A percentile compares a stretch with the other conserved stretches of the same genome.
Evolutionary conservation across 1,140 invertebrate genomes (phyloP).

Genomic region (Phenacoccus solenopsis): DNA sequence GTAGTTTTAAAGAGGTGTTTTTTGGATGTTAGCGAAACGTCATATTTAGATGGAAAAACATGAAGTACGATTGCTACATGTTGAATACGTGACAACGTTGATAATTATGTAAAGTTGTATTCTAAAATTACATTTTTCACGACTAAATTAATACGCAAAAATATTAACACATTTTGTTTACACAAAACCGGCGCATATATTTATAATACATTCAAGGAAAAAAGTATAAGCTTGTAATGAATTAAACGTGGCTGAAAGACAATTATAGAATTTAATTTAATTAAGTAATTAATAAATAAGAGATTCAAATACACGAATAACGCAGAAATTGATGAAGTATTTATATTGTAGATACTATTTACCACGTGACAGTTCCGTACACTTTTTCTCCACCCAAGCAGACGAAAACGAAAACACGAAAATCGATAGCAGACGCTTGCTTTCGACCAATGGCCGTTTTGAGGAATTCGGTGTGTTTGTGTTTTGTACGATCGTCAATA

Average conservation of each 20-base stretch:
- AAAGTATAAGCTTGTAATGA: neutral
- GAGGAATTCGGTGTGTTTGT: too few relatives aligned
- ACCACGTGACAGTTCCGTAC: neutral
- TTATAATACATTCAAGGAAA: neutral
- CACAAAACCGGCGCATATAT: neutral
- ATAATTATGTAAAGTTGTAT: neutral
- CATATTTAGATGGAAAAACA: neutral
- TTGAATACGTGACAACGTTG: neutral
- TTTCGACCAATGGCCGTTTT: too few relatives aligned
- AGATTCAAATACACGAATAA: neutral
- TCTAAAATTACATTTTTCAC: neutral
- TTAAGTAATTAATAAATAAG: neutral
- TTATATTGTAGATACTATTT: neutral
- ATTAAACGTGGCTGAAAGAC: neutral
- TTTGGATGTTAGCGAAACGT: neutral
- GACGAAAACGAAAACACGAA: neutral
- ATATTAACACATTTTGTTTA: neutral
- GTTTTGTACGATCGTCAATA: too few relatives aligned
- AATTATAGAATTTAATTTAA: neutral
- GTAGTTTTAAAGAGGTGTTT: neutral
- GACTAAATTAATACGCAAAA: neutral
- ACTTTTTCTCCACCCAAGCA: neutral
- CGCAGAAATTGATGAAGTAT: neutral
- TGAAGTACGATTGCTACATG: neutral
- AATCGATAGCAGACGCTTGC: too few relatives aligned